Conservation (phyloP, 2,113 vertebrate species). For the Ictidomys tridecemlineatus region DNA sequence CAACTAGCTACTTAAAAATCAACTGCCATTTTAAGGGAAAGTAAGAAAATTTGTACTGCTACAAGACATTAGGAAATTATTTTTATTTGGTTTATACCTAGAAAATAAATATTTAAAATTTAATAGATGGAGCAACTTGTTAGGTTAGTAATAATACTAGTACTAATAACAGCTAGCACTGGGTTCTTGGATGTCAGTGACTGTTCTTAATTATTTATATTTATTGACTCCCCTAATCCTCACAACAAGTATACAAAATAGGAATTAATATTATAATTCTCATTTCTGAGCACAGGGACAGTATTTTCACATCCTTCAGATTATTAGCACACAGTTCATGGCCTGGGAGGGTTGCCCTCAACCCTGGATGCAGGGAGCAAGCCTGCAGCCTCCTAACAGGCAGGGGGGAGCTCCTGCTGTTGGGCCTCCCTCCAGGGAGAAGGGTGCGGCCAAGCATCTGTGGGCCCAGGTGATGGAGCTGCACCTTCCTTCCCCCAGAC, state of each 20-base stretch:
- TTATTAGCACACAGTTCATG: no score
- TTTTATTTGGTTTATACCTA: neutral
- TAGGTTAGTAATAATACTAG: neutral
- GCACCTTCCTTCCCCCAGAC: accelerated
- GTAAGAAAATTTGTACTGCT: neutral
- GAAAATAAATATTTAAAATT: slow-evolving; percentile 34
- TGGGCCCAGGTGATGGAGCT: accelerated
- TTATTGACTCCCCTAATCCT: neutral
- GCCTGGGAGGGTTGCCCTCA: neutral
- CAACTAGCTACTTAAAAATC: neutral
- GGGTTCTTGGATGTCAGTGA: neutral
- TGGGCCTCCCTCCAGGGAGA: neutral
- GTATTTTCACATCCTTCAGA: neutral
- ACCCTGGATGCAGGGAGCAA: neutral
- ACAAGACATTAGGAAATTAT: slow-evolving; percentile 9
- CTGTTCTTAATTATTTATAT: neutral
- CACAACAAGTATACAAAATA: neutral
- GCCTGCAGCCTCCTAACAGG: accelerated
- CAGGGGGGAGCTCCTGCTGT: accelerated
- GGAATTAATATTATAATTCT: no score
- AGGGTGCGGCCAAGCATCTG: neutral
- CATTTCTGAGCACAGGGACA: neutral
- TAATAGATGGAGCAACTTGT: neutral
- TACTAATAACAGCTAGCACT: neutral
- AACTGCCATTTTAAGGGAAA: neutral